Evolutionary conservation across 2,888 invertebrate genomes (phyloP), one percentile per base, ranked within the genome.

Genomic region (Girardia tigrina): DNA sequence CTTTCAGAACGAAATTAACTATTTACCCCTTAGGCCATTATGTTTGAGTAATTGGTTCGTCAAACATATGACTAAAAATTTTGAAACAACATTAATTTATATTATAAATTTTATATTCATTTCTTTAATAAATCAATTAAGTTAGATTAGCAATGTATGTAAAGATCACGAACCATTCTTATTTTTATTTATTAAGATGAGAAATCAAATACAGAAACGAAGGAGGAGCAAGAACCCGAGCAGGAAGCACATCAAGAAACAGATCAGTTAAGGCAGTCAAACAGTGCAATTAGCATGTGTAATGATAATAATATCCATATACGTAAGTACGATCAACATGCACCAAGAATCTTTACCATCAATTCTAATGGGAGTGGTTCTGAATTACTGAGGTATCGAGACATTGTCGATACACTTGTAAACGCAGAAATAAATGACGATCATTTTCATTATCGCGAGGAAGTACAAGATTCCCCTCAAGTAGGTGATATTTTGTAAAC

Each of bases 331-430:
- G 74, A 71, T 14, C 80, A 82, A 77, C 83, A 83, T 77, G 81
- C 82, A 28, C 83, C 84, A 14, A 76, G 82, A 23, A 82, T 83
- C 78, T 84, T 84, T 75, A 80, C 83, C 56, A 77, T 83, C 16
- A 81, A 83, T 74, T 77, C 79, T 26, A 82, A 83, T 78, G 82
- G 83, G 1, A 81, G 82, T 77, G 84, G 83, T 2, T 81, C 81
- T 0, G 83, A 84, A 78, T 78, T 84, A 42, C 79, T 82, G 71
- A 78, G 83, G 14, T 83, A 81, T 77, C 80, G 82, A 77, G 82
- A 83, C 77, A 79, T 84, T 0, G 80, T 81, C 1, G 81, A 82
- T 70, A 84, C 82, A 78, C 75, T 84, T 1, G 78, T 79, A 1
- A 76, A 78, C 26, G 81, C 82, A 0, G 84, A 84, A 74, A 80